A percentile compares a stretch with the other conserved stretches of the same genome.
These are phyloP conservation scores for Corvus moneduloides DNA, from an alignment of 2,113 vertebrate genomes.

Conservation along the genomic window DNA sequence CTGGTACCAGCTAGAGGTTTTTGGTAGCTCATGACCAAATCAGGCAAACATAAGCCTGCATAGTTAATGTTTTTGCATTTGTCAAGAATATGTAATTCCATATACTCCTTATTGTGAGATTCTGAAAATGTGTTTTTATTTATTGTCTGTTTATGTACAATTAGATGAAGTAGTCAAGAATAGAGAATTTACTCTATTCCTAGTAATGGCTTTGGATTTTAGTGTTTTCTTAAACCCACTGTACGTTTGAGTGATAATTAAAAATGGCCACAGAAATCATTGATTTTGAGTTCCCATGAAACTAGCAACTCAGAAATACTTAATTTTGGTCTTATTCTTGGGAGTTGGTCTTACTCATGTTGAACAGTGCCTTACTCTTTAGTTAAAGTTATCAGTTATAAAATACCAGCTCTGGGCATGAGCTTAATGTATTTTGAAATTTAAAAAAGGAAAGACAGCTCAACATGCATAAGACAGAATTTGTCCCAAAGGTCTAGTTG, in stretches of 20 bases:
- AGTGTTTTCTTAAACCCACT: background rate
- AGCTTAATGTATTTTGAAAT: background rate
- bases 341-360: background rate
- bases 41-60: background rate
- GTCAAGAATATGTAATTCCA: background rate
- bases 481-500: background rate
- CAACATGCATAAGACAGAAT: background rate
- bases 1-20: background rate
- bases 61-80: background rate
- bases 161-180: background rate
- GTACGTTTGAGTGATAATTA: background rate
- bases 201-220: background rate
- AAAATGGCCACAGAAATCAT: background rate
- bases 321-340: background rate
- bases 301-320: background rate
- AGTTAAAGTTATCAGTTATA: background rate
- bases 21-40: background rate
- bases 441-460: background rate
- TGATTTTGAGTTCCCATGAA: background rate
- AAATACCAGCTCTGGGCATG: background rate
- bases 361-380: background rate
- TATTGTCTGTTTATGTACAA: background rate
- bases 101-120: background rate
- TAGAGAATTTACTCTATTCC: background rate
- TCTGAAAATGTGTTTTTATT: background rate